phyloP scores from a whole-genome alignment of 2,797 vertebrate species.

The Sternarchorhynchus goeldii region DNA sequence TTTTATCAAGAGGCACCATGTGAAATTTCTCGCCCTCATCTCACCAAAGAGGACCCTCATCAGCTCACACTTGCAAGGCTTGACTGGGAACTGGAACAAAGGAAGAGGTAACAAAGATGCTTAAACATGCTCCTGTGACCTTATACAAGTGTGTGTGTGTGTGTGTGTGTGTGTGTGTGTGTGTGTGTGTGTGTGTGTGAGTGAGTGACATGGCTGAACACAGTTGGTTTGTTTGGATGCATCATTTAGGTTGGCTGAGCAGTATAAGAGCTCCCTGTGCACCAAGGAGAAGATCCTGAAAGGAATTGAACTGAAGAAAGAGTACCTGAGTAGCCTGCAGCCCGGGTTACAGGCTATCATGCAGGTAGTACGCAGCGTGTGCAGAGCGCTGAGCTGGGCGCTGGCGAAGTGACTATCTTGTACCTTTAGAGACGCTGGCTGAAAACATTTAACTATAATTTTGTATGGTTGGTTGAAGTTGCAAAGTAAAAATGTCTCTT shows the following conservation, averaged over 20 bases:
- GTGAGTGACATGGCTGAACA: too few species aligned
- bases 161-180: too few species aligned
- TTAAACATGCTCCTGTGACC: background rate
- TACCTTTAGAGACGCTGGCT: background rate
- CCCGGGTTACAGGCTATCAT: constrained; percentile 96
- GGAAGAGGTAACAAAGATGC: constrained; percentile 83
- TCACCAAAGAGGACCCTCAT: constrained; percentile 87
- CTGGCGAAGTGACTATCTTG: background rate
- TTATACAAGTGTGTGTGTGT: background rate
- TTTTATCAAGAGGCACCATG: constrained; percentile 89
- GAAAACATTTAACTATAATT: background rate
- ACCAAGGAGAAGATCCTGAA: constrained; percentile 96
- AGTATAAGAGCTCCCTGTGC: constrained; percentile 88
- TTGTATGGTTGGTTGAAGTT: background rate
- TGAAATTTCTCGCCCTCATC: constrained; percentile 86
- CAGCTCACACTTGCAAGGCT: constrained; percentile 93
- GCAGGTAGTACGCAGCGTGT: constrained; percentile 79
- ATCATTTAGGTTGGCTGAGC: constrained; percentile 86
- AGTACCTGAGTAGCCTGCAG: constrained; percentile 93
- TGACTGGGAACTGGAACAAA: constrained; percentile 98
- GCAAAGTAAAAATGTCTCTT: background rate
- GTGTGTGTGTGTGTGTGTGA: too few species aligned
- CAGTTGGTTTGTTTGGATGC: background rate
- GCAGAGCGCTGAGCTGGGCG: background rate
- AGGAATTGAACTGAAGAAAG: constrained; percentile 96